phyloP scores from a whole-genome alignment of 2,888 invertebrate species.

The Oxycera nigricornis region DNA sequence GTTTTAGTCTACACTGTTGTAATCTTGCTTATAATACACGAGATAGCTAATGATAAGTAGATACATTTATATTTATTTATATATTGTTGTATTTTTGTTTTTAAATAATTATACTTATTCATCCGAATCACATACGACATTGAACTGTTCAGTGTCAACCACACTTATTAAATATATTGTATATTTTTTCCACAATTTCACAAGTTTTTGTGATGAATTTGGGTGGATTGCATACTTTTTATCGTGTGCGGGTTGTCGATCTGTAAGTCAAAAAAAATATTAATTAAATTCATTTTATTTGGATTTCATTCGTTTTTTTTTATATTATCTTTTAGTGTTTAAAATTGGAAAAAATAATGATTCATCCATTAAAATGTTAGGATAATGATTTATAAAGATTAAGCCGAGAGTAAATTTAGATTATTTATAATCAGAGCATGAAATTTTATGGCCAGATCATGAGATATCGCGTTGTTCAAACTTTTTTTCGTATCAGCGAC shows the following conservation, averaged over 20 bases:
- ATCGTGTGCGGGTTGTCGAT: conserved; percentile 48
- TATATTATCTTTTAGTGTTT: too few species aligned
- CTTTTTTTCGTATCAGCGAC: too few species aligned
- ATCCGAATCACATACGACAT: conserved; percentile 28
- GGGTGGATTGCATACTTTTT: conserved; percentile 25
- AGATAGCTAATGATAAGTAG: conserved; percentile 29
- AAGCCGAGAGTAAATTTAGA: too few species aligned
- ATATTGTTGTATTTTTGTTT: neutral
- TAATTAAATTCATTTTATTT: neutral
- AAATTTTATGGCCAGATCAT: too few species aligned
- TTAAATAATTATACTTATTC: neutral
- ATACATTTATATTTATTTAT: conserved; percentile 3
- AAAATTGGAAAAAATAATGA: too few species aligned
- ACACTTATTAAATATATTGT: conserved; percentile 32
- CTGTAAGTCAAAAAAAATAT: conserved; percentile 42
- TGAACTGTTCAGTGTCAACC: conserved; percentile 28
- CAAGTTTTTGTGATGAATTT: neutral
- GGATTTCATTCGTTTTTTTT: too few species aligned
- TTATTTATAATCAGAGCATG: too few species aligned
- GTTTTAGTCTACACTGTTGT: too few species aligned
- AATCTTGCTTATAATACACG: conserved; percentile 20
- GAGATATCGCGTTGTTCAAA: too few species aligned
- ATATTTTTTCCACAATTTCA: neutral
- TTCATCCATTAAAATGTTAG: too few species aligned
- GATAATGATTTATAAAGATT: too few species aligned